These are phyloP conservation scores for Agrotis puta DNA, from an alignment of 2,888 invertebrate genomes.

Conservation along the genomic window DNA sequence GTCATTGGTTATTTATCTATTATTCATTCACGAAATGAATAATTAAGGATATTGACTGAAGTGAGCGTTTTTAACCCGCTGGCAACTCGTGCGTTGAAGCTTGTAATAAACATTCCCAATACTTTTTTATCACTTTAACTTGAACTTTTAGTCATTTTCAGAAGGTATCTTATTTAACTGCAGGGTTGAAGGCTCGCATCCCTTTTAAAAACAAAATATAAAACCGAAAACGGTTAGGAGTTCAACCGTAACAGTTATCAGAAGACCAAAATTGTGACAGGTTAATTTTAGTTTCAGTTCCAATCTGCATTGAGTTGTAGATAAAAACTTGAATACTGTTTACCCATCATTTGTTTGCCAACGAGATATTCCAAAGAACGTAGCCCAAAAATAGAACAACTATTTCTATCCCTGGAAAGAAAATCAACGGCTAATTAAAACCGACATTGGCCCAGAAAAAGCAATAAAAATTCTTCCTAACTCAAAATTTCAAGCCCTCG, in stretches of 20 bases:
- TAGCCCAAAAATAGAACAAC: not conserved
- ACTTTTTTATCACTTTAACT: no score
- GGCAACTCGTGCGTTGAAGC: no score
- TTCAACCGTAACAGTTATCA: not conserved
- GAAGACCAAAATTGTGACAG: not conserved
- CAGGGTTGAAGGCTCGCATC: no score
- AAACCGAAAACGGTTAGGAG: not conserved
- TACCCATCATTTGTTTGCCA: not conserved
- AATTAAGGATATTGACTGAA: no score
- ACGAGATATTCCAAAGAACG: not conserved
- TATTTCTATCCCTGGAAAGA: not conserved
- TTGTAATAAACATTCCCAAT: no score
- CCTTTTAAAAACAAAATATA: not conserved
- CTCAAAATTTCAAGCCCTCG: conserved; percentile 34
- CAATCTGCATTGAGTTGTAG: not conserved
- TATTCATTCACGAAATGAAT: no score
- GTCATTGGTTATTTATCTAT: no score
- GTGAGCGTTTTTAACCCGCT: no score
- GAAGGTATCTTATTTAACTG: no score
- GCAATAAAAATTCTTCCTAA: conserved; percentile 59
- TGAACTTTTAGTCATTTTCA: not conserved
- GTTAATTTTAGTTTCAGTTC: not conserved
- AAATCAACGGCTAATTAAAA: conserved; percentile 48
- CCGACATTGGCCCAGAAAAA: conserved; percentile 37
- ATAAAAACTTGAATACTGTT: not conserved